Evolutionary conservation across 2,113 vertebrate species (phyloP).

Genomic region (Zingel zingel): DNA sequence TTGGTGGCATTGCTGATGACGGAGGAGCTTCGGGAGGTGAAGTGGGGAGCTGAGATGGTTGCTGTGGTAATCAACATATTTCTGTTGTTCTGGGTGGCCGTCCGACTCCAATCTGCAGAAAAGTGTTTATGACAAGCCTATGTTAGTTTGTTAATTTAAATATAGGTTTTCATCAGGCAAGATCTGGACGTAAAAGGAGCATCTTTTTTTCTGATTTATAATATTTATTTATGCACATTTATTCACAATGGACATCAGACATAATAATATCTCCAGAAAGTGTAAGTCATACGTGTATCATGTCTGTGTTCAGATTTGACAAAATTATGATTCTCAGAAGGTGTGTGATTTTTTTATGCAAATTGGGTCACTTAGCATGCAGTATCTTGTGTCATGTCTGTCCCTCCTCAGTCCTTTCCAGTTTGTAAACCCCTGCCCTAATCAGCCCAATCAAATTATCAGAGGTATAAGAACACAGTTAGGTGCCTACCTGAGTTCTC

Average conservation of each 20-base stretch:
- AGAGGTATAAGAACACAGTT: not conserved
- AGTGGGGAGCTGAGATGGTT: not conserved
- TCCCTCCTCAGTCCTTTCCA: not conserved
- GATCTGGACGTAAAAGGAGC: not conserved
- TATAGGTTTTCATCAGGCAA: not conserved
- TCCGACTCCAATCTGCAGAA: constrained; percentile 84
- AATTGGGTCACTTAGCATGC: not conserved
- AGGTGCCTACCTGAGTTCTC: constrained; percentile 90
- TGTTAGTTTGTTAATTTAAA: not conserved
- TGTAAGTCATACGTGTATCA: too few species aligned
- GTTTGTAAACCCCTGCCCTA: not conserved
- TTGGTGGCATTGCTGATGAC: constrained; percentile 61
- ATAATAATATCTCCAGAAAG: too few species aligned
- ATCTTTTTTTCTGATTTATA: not conserved
- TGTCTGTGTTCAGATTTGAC: not conserved
- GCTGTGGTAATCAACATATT: constrained; percentile 31
- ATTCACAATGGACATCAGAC: too few species aligned
- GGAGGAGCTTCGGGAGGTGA: constrained; percentile 66
- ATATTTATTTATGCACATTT: not conserved
- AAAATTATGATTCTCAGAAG: not conserved
- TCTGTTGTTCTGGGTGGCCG: constrained; percentile 67
- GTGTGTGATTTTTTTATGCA: not conserved
- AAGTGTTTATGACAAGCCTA: not conserved
- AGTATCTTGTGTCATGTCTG: not conserved
- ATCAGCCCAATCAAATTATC: not conserved